Conservation (phyloP, 2,113 vertebrate genomes). For the Gulo gulo region DNA sequence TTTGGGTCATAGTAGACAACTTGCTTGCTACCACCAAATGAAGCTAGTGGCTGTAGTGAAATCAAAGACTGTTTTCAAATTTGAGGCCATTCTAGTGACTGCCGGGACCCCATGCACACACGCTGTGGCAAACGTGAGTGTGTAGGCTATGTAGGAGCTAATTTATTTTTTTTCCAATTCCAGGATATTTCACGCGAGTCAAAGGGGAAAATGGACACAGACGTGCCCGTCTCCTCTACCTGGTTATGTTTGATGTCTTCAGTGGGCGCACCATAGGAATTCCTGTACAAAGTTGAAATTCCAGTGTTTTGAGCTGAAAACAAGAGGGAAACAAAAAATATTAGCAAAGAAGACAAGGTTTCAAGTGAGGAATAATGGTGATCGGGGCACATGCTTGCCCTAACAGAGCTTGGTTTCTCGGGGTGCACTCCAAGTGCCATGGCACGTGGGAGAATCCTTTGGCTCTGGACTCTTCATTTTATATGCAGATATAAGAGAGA, state of each 20-base stretch:
- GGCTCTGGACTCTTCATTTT: not conserved
- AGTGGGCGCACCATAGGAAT: constrained; percentile 93
- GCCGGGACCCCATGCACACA: fast-evolving
- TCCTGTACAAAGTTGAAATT: constrained; percentile 96
- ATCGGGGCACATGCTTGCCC: not conserved
- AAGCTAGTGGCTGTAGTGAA: not conserved
- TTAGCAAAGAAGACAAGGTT: constrained; percentile 51
- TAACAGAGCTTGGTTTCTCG: not conserved
- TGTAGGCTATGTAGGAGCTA: not conserved
- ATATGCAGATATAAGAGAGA: not conserved
- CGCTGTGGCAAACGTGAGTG: fast-evolving
- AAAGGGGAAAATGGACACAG: fast-evolving
- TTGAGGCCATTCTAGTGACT: not conserved
- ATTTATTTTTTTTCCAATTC: not conserved
- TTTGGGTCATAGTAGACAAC: not conserved
- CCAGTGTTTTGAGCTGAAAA: constrained; percentile 92
- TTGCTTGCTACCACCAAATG: not conserved
- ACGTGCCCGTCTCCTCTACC: constrained; percentile 76
- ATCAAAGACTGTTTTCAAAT: no score
- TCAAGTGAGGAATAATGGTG: not conserved
- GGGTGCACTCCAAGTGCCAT: not conserved
- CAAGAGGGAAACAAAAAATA: constrained; percentile 44
- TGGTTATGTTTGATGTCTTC: constrained; percentile 98
- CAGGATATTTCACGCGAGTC: fast-evolving
- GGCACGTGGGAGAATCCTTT: not conserved